Base-by-base conservation (phyloP, 1,140 invertebrate genomes). In the Drosophila lini region DNA sequence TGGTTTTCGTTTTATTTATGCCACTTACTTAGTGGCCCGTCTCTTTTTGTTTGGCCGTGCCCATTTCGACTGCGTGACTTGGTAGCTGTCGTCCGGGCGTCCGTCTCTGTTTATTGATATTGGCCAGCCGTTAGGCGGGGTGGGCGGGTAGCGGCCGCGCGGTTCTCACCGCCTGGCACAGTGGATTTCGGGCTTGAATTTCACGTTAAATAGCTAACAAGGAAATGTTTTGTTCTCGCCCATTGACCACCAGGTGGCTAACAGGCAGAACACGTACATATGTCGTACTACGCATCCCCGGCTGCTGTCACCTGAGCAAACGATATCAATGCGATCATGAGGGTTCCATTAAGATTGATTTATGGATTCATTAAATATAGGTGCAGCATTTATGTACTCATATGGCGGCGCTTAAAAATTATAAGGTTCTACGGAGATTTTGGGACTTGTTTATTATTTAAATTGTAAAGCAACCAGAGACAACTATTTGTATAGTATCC, bases 121-220 rank as follows among this genome's bases (percentile, higher is more conserved):
- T 77, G 62, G 40, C 25, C 55, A 45, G 60, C 50, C 45, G 44
- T 63, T 42, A 48, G 69, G 34, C 42, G 58, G n/a, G 59, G 13
- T 44, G 28, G 36, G 28, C 28, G 45, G 38, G 56, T 9, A n/a
- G 28, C 22, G 56, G 40, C 56, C 25, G 7, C 28, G 45, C 42
- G 67, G 64, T 84, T 85, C 81, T 80, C 74, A 69, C 57, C 50
- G 31, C 15, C 44, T 52, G 48, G 80, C 68, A 80, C 83, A 89
- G 83, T 88, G 84, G 80, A 48, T 28, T 36, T 53, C 47, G 61
- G 59, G 61, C 73, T 63, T 48, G 38, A 61, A 74, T 78, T 88
- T 89, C 80, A 89, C 80, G 85, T 67, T 77, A 88, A 89, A 89
- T 88, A 88, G 83, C 76, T 78, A 89, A 88, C 82, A 78, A 83